Evolutionary conservation across 2,888 invertebrate genomes (phyloP).

Genomic region (Xestoiulus laeticollis): DNA sequence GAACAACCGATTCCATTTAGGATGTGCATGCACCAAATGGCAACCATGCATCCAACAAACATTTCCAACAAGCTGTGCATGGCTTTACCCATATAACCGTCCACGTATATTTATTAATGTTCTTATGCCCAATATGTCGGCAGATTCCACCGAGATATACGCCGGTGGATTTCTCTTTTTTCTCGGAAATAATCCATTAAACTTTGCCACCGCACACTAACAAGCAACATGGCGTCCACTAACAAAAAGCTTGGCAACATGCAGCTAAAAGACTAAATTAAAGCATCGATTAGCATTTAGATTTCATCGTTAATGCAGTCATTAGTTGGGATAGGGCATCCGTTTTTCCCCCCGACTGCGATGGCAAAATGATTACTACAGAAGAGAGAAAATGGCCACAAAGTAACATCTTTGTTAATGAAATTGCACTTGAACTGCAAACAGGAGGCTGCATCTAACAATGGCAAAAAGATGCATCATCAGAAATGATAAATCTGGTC

Average conservation of each 20-base stretch:
- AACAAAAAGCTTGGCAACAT: not conserved
- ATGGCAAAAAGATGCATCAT: constrained; percentile 12
- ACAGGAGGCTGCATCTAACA: not conserved
- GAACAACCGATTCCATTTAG: constrained; percentile 22
- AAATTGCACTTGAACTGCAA: constrained; percentile 33
- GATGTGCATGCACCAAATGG: constrained; percentile 18
- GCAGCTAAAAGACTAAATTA: constrained; percentile 32
- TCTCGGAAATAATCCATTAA: not conserved
- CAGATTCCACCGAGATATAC: not conserved
- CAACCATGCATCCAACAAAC: not conserved
- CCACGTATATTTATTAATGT: not conserved
- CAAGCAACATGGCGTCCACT: constrained; percentile 30
- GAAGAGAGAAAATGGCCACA: constrained; percentile 1
- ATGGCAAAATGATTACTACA: not conserved
- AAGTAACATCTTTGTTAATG: constrained; percentile 27
- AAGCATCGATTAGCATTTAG: constrained; percentile 48
- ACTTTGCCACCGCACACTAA: not conserved
- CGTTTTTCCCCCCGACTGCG: not conserved
- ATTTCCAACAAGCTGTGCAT: not conserved
- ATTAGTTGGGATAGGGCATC: not conserved
- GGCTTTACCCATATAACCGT: constrained; percentile 8
- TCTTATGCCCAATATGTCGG: not conserved
- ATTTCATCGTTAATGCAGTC: constrained; percentile 46
- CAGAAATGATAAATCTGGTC: constrained; percentile 39
- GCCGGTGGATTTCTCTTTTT: not conserved